Evolutionary conservation across 2,797 vertebrate species (phyloP).

Genomic region (Pogoniulus pusillus): DNA sequence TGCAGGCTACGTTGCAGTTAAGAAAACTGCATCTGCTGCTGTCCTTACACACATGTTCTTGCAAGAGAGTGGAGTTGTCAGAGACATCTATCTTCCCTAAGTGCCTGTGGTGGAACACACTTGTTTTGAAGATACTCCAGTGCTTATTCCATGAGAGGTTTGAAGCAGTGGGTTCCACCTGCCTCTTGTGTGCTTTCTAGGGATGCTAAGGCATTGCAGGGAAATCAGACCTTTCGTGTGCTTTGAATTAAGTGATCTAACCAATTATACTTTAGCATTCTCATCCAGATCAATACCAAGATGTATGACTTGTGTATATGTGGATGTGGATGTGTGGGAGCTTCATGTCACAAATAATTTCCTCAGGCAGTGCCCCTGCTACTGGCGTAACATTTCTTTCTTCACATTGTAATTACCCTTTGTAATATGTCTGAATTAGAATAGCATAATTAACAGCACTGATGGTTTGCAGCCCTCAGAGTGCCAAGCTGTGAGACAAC

Average conservation of each 20-base stretch:
- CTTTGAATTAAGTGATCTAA: background rate
- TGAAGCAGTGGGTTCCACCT: background rate
- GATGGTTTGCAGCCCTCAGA: background rate
- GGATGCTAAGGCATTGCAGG: background rate
- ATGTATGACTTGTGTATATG: background rate
- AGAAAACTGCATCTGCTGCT: background rate
- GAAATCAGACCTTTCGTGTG: background rate
- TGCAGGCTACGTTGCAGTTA: background rate
- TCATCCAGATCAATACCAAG: background rate
- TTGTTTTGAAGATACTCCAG: background rate
- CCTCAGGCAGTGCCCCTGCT: background rate
- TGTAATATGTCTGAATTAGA: background rate
- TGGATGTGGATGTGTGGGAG: background rate
- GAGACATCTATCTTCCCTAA: accelerated
- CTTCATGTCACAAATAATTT: background rate
- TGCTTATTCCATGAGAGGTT: background rate
- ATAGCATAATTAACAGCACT: background rate
- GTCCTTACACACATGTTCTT: background rate
- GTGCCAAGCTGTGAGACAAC: background rate
- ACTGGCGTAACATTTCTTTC: background rate
- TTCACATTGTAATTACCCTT: background rate
- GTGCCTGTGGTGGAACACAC: background rate
- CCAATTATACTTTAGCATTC: background rate
- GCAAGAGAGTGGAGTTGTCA: background rate
- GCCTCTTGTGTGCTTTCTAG: background rate